Percentiles rank a stretch among this genome's conserved stretches.
phyloP scores from a whole-genome alignment of 2,888 invertebrate species.

The Laspeyria flexula region DNA sequence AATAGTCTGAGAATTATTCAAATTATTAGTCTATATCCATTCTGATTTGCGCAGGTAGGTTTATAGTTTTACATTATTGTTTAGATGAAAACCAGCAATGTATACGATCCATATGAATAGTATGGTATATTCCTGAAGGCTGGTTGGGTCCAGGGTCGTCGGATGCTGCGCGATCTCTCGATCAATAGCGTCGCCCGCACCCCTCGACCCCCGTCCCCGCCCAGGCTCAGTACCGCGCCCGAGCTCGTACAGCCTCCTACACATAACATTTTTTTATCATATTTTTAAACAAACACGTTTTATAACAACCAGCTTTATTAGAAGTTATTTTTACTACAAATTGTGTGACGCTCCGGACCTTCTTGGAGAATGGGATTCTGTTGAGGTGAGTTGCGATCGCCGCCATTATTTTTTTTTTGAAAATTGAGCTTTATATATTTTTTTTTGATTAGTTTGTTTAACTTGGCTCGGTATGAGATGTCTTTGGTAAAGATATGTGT shows the following conservation, averaged over 20 bases:
- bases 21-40: no score
- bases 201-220: conserved; percentile 35
- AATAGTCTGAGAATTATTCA: no score
- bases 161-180: conserved; percentile 75
- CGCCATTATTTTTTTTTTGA: conserved; percentile 5
- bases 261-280: conserved; percentile 33
- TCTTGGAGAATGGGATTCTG: conserved; percentile 67
- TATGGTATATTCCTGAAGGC: conserved; percentile 26
- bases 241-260: conserved; percentile 37
- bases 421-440: neutral
- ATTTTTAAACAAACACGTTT: conserved; percentile 36
- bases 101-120: conserved; percentile 23
- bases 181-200: conserved; percentile 64
- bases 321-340: conserved; percentile 30
- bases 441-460: neutral
- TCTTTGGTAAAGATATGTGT: neutral
- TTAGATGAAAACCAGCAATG: conserved; percentile 45
- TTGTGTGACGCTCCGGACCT: conserved; percentile 49
- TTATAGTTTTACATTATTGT: no score
- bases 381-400: conserved; percentile 57
- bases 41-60: no score
- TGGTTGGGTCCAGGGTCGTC: conserved; percentile 41
- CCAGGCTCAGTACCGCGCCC: conserved; percentile 63
- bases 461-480: neutral
- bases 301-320: conserved; percentile 23